Evolutionary conservation across 2,797 vertebrate genomes (phyloP).

Genomic region (Clarias pachynema): DNA sequence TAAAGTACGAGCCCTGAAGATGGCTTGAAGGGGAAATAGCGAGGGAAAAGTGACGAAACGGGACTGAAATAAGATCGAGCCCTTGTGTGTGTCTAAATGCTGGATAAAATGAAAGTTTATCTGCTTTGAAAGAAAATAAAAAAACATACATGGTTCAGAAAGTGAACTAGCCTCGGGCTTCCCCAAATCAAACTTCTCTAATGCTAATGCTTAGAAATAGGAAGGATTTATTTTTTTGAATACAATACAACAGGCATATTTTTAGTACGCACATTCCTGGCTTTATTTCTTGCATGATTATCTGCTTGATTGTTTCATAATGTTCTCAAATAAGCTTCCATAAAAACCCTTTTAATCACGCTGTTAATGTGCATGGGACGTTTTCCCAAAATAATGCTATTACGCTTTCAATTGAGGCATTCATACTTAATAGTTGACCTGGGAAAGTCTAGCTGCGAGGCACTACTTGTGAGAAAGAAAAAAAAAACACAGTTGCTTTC

Average conservation of each 20-base stretch:
- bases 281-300: not conserved
- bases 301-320: not conserved
- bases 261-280: too few relatives aligned
- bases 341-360: not conserved
- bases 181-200: not conserved
- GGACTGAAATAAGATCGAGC: not conserved
- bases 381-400: constrained; percentile 10
- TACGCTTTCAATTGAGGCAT: not conserved
- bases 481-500: not conserved
- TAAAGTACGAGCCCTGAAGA: not conserved
- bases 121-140: not conserved
- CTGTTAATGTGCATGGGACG: not conserved
- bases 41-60: not conserved
- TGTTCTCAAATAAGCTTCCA: not conserved
- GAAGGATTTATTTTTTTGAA: not conserved
- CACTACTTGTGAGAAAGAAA: not conserved
- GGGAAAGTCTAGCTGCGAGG: not conserved
- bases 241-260: not conserved
- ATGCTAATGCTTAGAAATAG: not conserved
- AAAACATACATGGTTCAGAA: not conserved
- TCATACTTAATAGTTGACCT: not conserved
- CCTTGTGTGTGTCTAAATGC: not conserved
- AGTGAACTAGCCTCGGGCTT: not conserved
- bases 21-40: not conserved
- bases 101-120: not conserved